Percentiles rank a stretch among this genome's conserved stretches.
phyloP scores from a whole-genome alignment of 37 sponge, comb jelly and placozoan genomes.

The Cladorhizidae sp. region DNA sequence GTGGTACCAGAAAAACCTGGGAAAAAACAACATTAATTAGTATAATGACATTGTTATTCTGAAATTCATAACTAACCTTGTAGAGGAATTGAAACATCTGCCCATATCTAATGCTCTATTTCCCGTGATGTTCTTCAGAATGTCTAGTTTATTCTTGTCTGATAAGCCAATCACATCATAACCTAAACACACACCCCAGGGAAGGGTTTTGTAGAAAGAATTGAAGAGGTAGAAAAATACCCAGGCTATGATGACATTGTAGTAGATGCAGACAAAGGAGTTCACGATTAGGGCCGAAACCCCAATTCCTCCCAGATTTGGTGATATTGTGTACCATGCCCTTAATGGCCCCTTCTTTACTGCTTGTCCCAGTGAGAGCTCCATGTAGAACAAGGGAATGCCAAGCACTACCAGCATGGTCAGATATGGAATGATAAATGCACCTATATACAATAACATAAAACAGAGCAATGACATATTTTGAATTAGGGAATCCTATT shows the following conservation, averaged over 20 bases:
- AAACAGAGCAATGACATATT: too few relatives aligned
- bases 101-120: neutral
- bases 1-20: slow-evolving; percentile 90
- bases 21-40: neutral
- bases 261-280: slow-evolving; percentile 81
- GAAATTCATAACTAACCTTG: slow-evolving; percentile 32
- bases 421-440: slow-evolving; percentile 91
- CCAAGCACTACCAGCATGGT: slow-evolving; percentile 90
- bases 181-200: slow-evolving; percentile 86
- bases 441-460: slow-evolving; percentile 48
- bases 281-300: slow-evolving; percentile 65
- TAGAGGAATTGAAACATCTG: slow-evolving; percentile 39
- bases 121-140: neutral
- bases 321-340: slow-evolving; percentile 74
- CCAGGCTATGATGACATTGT: slow-evolving; percentile 94
- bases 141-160: neutral
- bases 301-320: slow-evolving; percentile 86
- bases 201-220: slow-evolving; percentile 82
- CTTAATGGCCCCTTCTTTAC: slow-evolving; percentile 62
- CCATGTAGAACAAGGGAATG: slow-evolving; percentile 92
- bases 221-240: slow-evolving; percentile 85
- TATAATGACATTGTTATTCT: neutral
- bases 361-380: slow-evolving; percentile 80
- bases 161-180: slow-evolving; percentile 12
- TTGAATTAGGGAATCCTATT: too few relatives aligned